These are phyloP conservation scores for Lamellibrachia columna DNA, from an alignment of 2,888 invertebrate species.

Conservation along the genomic window DNA sequence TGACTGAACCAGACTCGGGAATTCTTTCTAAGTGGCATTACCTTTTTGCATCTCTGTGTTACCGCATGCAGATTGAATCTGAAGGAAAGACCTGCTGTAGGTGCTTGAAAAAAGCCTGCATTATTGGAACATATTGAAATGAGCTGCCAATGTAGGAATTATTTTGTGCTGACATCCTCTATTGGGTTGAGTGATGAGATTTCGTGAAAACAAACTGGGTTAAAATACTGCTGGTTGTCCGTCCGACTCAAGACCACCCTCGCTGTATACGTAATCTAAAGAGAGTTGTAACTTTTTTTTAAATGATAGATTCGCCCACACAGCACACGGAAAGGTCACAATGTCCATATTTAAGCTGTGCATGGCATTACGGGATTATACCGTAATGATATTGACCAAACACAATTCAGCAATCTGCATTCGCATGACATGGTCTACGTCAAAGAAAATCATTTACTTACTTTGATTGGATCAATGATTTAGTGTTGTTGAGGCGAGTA, in stretches of 20 bases:
- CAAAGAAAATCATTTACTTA: constrained; percentile 10
- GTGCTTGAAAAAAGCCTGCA: background rate
- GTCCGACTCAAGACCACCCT: background rate
- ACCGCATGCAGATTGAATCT: background rate
- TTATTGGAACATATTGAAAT: background rate
- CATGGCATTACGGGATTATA: background rate
- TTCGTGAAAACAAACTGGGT: background rate
- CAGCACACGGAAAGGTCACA: background rate
- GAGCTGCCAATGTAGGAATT: background rate
- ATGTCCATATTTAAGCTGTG: background rate
- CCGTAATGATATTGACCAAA: background rate
- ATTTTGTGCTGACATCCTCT: background rate
- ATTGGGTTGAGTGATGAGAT: background rate
- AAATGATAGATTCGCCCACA: background rate
- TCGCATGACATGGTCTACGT: background rate
- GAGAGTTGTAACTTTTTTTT: background rate
- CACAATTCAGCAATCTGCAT: background rate
- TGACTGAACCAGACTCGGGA: too few relatives aligned
- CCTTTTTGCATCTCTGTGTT: background rate
- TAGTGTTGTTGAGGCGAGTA: background rate
- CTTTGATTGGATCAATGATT: background rate
- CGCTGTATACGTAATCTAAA: background rate
- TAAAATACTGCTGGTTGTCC: background rate
- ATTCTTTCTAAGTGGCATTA: too few relatives aligned
- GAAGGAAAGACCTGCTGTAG: background rate